Percentiles rank a stretch among this genome's conserved stretches.
Evolutionary conservation across 2,113 vertebrate species (phyloP).

Genomic region (Glaucidium brasilianum): DNA sequence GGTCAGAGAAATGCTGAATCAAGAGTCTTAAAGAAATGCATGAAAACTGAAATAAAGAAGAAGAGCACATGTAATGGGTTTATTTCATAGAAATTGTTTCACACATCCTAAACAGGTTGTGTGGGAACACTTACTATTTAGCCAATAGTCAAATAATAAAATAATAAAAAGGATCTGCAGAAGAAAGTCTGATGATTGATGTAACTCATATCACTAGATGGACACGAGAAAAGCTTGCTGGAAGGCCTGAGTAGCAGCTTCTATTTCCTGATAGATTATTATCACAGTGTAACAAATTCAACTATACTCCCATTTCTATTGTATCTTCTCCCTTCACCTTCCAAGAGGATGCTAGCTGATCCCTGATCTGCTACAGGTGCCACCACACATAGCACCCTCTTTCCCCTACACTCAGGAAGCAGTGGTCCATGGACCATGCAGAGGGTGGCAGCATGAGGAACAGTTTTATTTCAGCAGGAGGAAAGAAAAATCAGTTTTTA

Average conservation of each 20-base stretch:
- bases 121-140: not conserved
- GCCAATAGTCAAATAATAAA: not conserved
- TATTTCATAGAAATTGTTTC: not conserved
- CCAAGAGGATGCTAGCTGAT: not conserved
- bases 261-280: not conserved
- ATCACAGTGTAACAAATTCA: not conserved
- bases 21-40: not conserved
- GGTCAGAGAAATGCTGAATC: not conserved
- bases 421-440: not conserved
- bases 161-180: not conserved
- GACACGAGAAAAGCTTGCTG: not conserved
- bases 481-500: not conserved
- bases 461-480: not conserved
- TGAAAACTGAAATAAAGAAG: not conserved
- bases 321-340: not conserved
- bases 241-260: not conserved
- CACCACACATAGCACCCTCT: not conserved
- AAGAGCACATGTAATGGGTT: not conserved
- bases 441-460: accelerated
- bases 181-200: not conserved
- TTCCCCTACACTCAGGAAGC: not conserved
- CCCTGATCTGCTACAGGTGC: not conserved
- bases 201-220: not conserved
- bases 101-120: not conserved
- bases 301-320: not conserved